phyloP scores from a whole-genome alignment of 1,140 invertebrate species.

The Neodiprion fabricii region DNA sequence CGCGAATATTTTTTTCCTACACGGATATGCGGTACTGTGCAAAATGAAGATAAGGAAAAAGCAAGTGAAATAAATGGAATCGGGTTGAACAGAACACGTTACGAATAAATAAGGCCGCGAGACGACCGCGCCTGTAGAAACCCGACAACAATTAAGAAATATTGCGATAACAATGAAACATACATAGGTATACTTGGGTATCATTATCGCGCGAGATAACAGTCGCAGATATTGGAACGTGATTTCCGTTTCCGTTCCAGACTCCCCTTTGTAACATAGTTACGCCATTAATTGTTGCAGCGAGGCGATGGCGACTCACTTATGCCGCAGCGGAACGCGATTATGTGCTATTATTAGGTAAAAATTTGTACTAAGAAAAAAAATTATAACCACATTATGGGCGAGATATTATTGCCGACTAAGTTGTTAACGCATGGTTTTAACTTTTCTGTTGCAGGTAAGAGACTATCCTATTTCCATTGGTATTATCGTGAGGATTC shows the following conservation, averaged over 20 bases:
- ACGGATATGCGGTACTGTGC: too few species aligned
- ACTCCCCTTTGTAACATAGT: background rate
- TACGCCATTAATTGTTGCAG: background rate
- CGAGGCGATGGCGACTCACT: too few species aligned
- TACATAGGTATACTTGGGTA: background rate
- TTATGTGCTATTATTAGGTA: background rate
- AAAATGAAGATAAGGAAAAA: too few species aligned
- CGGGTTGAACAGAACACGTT: too few species aligned
- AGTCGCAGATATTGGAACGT: background rate
- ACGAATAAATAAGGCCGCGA: too few species aligned
- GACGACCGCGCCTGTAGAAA: background rate
- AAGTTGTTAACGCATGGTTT: background rate
- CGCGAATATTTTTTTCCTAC: too few species aligned
- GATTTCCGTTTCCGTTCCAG: conserved; percentile 5
- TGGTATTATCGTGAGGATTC: background rate
- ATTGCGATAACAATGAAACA: background rate
- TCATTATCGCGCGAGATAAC: background rate
- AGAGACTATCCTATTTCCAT: conserved; percentile 22
- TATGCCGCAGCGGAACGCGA: too few species aligned
- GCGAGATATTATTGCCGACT: background rate
- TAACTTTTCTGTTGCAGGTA: conserved; percentile 41
- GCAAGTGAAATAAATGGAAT: too few species aligned
- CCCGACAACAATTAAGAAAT: background rate
- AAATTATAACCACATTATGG: conserved; percentile 7
- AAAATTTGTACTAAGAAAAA: conserved; percentile 11